Conservation (phyloP, 2,797 vertebrate species). For the Platalea minor region DNA sequence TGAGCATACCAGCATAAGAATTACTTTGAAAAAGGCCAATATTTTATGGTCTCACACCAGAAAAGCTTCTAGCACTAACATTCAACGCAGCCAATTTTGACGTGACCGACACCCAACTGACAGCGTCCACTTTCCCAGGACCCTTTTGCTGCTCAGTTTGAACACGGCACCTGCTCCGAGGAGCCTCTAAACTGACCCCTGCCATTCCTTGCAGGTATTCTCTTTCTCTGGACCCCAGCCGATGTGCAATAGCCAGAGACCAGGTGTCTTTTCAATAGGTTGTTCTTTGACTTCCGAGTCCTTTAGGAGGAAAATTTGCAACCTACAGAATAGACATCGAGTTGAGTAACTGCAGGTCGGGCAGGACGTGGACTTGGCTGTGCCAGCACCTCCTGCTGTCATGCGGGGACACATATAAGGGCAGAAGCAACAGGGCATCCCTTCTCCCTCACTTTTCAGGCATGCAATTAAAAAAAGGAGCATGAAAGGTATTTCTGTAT, state of each 20-base stretch:
- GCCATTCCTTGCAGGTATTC: neutral
- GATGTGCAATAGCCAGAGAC: too few relatives aligned
- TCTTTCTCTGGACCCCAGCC: neutral
- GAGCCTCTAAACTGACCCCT: neutral
- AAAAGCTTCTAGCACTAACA: neutral
- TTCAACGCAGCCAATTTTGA: neutral
- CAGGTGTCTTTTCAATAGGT: fast-evolving
- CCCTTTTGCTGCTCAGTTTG: neutral
- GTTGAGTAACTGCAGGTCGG: neutral
- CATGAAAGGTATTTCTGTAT: neutral
- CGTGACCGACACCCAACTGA: fast-evolving
- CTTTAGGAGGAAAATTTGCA: neutral
- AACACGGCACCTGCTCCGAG: fast-evolving
- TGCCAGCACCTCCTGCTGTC: neutral
- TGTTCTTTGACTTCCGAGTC: neutral
- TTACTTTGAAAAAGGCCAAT: neutral
- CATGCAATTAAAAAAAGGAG: neutral
- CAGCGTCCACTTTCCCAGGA: fast-evolving
- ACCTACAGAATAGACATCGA: too few relatives aligned
- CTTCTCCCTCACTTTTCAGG: neutral
- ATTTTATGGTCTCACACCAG: neutral
- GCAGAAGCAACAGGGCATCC: neutral
- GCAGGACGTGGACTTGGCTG: fast-evolving
- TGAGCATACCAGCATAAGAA: neutral
- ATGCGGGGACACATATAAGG: fast-evolving